A percentile compares a stretch with the other conserved stretches of the same genome.
Conservation (phyloP, 2,888 invertebrate genomes). For the Octodonta nipae region DNA sequence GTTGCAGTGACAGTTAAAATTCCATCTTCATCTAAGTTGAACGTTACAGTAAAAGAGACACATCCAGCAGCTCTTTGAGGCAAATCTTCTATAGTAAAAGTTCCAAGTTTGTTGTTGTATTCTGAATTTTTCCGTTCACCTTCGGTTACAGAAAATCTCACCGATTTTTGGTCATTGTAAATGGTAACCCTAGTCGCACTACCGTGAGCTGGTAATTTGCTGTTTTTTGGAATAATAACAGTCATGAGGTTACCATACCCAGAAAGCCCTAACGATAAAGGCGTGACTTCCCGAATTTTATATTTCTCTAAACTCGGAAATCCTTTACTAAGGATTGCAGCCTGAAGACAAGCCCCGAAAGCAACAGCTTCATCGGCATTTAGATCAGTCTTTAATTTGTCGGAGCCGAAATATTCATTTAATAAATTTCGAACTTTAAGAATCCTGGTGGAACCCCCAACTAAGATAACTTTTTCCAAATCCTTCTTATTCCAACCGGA, state of each 20-base stretch:
- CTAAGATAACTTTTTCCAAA: slow-evolving; percentile 15
- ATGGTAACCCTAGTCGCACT: slow-evolving; percentile 5
- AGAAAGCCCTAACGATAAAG: slow-evolving; percentile 17
- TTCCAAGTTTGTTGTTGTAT: slow-evolving; percentile 14
- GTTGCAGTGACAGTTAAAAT: slow-evolving; percentile 13
- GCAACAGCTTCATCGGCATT: slow-evolving; percentile 21
- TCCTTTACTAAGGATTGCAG: slow-evolving; percentile 11
- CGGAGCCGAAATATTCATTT: slow-evolving; percentile 10
- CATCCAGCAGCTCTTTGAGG: slow-evolving; percentile 14
- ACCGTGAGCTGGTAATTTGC: slow-evolving; percentile 9
- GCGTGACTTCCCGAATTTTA: slow-evolving; percentile 16
- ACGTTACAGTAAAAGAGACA: slow-evolving; percentile 7
- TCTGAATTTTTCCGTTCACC: slow-evolving; percentile 14
- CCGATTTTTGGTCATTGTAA: slow-evolving; percentile 8
- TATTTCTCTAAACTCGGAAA: slow-evolving; percentile 9
- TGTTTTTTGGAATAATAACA: slow-evolving; percentile 14
- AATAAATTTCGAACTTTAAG: slow-evolving; percentile 15
- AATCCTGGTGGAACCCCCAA: slow-evolving; percentile 19
- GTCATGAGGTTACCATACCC: slow-evolving; percentile 11
- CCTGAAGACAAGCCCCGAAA: slow-evolving; percentile 18
- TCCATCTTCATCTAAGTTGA: slow-evolving; percentile 14
- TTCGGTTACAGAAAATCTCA: slow-evolving; percentile 11
- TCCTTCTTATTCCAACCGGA: slow-evolving; percentile 10
- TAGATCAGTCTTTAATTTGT: slow-evolving; percentile 12
- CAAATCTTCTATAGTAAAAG: slow-evolving; percentile 8